Evolutionary conservation across 2,888 invertebrate genomes (phyloP).

Genomic region (Thecocarcelia acutangulata): DNA sequence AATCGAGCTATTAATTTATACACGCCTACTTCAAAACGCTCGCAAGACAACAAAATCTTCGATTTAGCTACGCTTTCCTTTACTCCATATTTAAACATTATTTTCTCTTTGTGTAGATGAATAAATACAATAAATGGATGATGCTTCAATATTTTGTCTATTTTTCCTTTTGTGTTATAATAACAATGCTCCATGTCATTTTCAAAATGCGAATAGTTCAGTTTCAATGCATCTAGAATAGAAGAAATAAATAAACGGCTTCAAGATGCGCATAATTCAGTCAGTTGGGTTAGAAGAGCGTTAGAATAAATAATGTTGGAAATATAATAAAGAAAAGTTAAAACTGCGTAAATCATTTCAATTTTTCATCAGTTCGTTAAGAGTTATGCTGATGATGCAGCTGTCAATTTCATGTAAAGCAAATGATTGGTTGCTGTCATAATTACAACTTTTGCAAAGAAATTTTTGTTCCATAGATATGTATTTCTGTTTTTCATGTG

Average conservation of each 20-base stretch:
- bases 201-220: conserved; percentile 51
- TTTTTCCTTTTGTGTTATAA: conserved; percentile 53
- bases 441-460: conserved; percentile 29
- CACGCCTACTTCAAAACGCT: no score
- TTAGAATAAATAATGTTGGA: not conserved
- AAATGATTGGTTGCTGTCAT: conserved; percentile 65
- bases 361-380: conserved; percentile 53
- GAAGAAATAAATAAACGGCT: conserved; percentile 46
- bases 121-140: conserved; percentile 13
- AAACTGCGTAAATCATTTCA: conserved; percentile 26
- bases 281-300: not conserved
- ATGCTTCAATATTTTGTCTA: conserved; percentile 60
- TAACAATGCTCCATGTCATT: conserved; percentile 66
- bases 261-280: conserved; percentile 32
- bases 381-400: conserved; percentile 67
- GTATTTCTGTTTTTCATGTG: conserved; percentile 24
- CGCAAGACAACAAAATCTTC: no score
- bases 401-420: conserved; percentile 64
- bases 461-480: conserved; percentile 18
- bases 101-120: no score
- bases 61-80: no score
- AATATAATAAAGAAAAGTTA: conserved; percentile 21
- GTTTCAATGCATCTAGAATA: conserved; percentile 43
- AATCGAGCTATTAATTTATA: no score
- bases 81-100: no score